phyloP scores from a whole-genome alignment of 2,113 vertebrate genomes.

The Channa maculata region DNA sequence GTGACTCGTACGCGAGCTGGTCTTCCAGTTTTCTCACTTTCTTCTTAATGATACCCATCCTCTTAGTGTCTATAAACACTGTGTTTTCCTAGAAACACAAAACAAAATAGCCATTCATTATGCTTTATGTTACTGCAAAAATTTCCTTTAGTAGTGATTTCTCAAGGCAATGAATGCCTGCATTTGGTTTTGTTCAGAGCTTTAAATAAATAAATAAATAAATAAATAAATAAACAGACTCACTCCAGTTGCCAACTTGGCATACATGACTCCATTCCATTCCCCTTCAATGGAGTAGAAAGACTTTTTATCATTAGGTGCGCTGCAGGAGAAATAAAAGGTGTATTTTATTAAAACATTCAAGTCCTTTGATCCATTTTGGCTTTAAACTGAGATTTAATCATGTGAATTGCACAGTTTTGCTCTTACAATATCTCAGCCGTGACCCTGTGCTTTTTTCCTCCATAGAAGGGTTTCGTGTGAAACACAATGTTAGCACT shows the following conservation, averaged over 20 bases:
- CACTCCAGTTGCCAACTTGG: constrained; percentile 94
- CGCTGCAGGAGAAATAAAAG: constrained; percentile 76
- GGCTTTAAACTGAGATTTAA: background rate
- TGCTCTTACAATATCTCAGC: constrained; percentile 97
- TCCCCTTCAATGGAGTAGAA: constrained; percentile 97
- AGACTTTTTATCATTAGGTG: constrained; percentile 97
- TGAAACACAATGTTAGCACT: constrained; percentile 95
- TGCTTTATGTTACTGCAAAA: background rate
- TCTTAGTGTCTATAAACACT: constrained; percentile 97
- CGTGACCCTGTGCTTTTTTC: constrained; percentile 98
- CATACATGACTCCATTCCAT: constrained; percentile 98
- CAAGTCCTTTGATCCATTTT: background rate
- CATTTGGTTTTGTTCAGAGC: background rate
- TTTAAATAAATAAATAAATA: no score
- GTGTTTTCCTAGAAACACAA: constrained; percentile 87
- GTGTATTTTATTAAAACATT: background rate
- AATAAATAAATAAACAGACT: constrained; percentile 61
- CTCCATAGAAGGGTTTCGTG: constrained; percentile 99
- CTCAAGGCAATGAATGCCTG: background rate
- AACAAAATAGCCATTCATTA: background rate
- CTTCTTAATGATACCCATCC: constrained; percentile 95
- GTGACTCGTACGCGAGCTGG: constrained; percentile 94
- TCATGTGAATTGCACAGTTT: background rate
- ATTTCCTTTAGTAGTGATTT: background rate
- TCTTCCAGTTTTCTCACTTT: constrained; percentile 97